Evolutionary conservation across 2,888 invertebrate genomes (phyloP), one percentile per base, ranked within the genome.

Genomic region (Ophion costatus): DNA sequence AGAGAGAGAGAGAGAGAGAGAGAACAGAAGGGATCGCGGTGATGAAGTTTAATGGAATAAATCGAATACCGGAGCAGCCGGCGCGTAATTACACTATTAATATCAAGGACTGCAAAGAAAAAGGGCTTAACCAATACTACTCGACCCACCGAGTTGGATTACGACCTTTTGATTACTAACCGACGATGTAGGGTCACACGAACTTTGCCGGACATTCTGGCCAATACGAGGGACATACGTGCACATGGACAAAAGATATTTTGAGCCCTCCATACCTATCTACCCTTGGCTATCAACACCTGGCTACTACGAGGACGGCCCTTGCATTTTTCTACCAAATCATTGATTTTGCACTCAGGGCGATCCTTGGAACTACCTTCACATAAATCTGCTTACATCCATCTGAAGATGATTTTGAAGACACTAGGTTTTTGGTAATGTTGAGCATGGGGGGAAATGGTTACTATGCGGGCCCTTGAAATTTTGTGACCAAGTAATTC

Each of bases 31-130:
- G 63, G 70, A 63, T 66, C 57, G 70, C 56, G 17, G 74, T 80
- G 82, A 83, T 76, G 85, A 83, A 81, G 80, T 81, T 85, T 86
- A 85, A 86, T 86, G 84, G 83, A 85, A 85, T 83, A 83, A 85
- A 86, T 86, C 83, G 86, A 86, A 83, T 82, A 80, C 79, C 84
- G 67, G 80, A 74, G 64, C 42, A 20, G 56, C 70, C 59, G 42
- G 80, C 73, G 56, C 77, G 80, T 85, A 85, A 85, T 85, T 85
- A 73, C 85, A 76, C 79, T 80, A 82, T 82, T 82, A 85, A 85
- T 85, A 82, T 80, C 57, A 33, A 66, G 33, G n/a, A 56, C 38
- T 57, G 45, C 2, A 38, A 9, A 57, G 56, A n/a, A 67, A 66
- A 64, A 76, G n/a, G 66, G 4, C 56, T 6, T 3, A 38, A 66